Base-by-base conservation (phyloP, 2,113 vertebrate species). In the Ptychochromis oligacanthus region DNA sequence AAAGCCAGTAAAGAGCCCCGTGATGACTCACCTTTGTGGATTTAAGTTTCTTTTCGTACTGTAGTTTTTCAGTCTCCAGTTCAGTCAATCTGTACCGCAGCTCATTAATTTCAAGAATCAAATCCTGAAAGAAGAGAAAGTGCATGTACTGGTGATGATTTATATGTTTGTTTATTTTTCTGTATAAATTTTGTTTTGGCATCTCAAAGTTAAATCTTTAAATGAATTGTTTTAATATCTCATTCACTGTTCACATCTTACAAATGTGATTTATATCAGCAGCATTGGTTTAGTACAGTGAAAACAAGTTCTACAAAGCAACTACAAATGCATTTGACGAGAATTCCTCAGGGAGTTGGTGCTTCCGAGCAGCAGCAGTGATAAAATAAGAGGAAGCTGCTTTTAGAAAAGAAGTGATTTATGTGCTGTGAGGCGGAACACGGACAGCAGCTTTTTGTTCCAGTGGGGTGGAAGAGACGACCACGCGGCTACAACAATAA, bases 21-120 rank as follows among this genome's bases (percentile, higher is more conserved):
- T 15, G 7, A 77, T 15, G 56, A 95, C 97, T 96, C 94, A 99
- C 98, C 96, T 99, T 99, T 82, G 97, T 98, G 1, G 96, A 96
- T 91, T 98, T 98, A 31, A 98, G 95, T 82, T 99, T 99, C 93
- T 97, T 99, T 91, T 99, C 98, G 60, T 97, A 98, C 81, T 98
- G 98, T 55, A 97, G 88, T 88, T 96, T 97, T 85, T 99, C 98
- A 79, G 79, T 96, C 87, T 99, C 97, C 96, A 99, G 96, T 49
- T 99, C 97, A 77, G 95, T 96, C 83, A 98, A 83, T 91, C 96
- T 97, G 88, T 97, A 95, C 74, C 97, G 96, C 89, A 99, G 93
- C 43, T 98, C 97, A 56, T 91, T 97, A 70, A 99, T 97, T 93
- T 99, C 97, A 84, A 98, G 96, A 82, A 98, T 96, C 82, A 99